Evolutionary conservation across 92 coral and sea anemone genomes (phyloP).

Genomic region (Zoanthus sansibaricus): DNA sequence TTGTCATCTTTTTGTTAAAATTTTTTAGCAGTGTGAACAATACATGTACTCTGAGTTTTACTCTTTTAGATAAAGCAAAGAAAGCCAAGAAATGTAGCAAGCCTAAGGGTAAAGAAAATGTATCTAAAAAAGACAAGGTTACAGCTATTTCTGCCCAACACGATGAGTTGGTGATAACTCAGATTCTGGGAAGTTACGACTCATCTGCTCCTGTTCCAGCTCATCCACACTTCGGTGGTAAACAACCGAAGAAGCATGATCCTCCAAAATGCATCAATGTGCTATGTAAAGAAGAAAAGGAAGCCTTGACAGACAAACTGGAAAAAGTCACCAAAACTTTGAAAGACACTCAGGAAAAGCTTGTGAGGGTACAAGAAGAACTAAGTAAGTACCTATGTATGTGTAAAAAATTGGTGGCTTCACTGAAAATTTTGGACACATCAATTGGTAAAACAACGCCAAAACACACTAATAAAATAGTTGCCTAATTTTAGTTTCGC

Average conservation of each 20-base stretch:
- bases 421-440: conserved; percentile 39
- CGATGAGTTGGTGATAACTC: conserved; percentile 41
- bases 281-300: conserved; percentile 51
- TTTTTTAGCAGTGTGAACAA: too few relatives aligned
- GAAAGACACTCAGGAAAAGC: conserved; percentile 4
- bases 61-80: too few relatives aligned
- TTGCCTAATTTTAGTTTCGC: conserved; percentile 11
- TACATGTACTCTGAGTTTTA: too few relatives aligned
- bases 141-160: conserved; percentile 42
- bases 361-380: conserved; percentile 9
- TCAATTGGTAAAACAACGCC: conserved; percentile 27
- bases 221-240: conserved; percentile 67
- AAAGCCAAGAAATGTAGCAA: not conserved
- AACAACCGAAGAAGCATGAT: conserved; percentile 53
- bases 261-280: conserved; percentile 56
- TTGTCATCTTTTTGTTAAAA: too few relatives aligned
- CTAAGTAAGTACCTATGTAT: conserved; percentile 21
- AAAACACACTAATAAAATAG: not conserved
- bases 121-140: conserved; percentile 21
- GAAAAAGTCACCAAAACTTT: not conserved
- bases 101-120: conserved; percentile 20
- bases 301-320: conserved; percentile 12
- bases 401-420: not conserved
- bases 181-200: conserved; percentile 25
- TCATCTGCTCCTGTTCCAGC: conserved; percentile 5